Evolutionary conservation across 2,797 vertebrate species (phyloP).

Genomic region (Eurystomus glaucurus): DNA sequence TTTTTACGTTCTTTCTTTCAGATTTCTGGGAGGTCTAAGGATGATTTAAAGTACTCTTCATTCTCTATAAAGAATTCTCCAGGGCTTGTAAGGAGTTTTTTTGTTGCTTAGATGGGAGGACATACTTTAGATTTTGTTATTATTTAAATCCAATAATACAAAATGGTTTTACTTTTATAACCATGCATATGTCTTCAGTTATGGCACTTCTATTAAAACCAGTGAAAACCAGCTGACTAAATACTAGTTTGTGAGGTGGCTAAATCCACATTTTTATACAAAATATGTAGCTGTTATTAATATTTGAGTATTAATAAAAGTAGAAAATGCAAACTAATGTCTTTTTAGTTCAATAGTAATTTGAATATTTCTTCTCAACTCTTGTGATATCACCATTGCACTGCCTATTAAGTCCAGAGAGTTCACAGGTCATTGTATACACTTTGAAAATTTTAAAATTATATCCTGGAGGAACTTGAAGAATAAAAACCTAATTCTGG

Average conservation of each 20-base stretch:
- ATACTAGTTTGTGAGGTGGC: neutral
- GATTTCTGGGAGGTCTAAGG: neutral
- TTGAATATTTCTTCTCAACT: neutral
- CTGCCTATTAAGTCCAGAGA: neutral
- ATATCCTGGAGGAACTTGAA: neutral
- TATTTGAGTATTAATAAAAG: neutral
- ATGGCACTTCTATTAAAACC: neutral
- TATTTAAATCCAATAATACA: neutral
- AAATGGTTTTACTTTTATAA: neutral
- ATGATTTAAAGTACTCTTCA: neutral
- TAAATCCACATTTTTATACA: neutral
- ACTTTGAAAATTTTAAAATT: neutral
- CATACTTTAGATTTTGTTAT: neutral
- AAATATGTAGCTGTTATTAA: neutral
- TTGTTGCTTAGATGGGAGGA: neutral
- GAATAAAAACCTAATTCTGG: neutral
- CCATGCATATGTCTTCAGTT: neutral
- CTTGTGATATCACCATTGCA: neutral
- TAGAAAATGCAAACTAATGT: neutral
- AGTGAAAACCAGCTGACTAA: neutral
- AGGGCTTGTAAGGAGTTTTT: neutral
- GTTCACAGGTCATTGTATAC: neutral
- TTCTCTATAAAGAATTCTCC: neutral
- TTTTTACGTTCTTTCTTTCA: neutral
- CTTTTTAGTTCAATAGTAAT: neutral